Evolutionary conservation across 2,113 vertebrate species (phyloP), one percentile per base, ranked within the genome.

Genomic region (Noturus placidus): DNA sequence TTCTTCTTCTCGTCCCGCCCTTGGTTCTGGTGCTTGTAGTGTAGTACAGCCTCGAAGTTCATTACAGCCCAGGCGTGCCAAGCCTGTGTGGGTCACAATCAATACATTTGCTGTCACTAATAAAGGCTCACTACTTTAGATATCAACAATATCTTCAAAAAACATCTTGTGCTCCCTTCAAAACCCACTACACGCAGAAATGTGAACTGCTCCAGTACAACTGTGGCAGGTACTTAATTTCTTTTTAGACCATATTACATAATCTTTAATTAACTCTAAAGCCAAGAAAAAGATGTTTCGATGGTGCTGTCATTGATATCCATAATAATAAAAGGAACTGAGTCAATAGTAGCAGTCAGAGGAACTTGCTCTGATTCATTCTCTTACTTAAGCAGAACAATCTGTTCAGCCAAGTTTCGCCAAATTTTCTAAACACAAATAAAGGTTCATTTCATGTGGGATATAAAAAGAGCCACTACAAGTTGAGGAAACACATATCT

Each of bases 61-160:
- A 99, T 99, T 93, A 99, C 98, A 0, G 98, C 98, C 98, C 98
- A 99, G 0, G 98, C 98, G 0, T 99, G 98, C 98, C 98, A 99
- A 82, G 98, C 98, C 98, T 99, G 94, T 11, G 4, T 0, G 78
- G 38, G 33, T 87, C 72, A 82, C 38, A 88, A 30, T n/a, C 19
- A 11, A 50, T 19, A 46, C 33, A 27, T 70, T 8, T 59, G 30
- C 19, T 33, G 5, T 57, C 17, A 80, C 30, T 82, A 14, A 52
- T 54, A 10, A 10, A n/a, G 25, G n/a, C 25, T n/a, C 14, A 76
- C 10, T 13, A 74, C 20, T 25, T 3, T 27, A 8, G 35, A 42
- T 15, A 70, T 74, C 42, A 38, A 74, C 38, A 74, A 10, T 38
- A 74, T 74, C 13, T 67, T 30, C 13, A 67, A 67, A 67, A 67